Percentiles rank a stretch among this genome's conserved stretches.
Conservation (phyloP, 2,797 vertebrate genomes). For the Dendrocincla fuliginosa region DNA sequence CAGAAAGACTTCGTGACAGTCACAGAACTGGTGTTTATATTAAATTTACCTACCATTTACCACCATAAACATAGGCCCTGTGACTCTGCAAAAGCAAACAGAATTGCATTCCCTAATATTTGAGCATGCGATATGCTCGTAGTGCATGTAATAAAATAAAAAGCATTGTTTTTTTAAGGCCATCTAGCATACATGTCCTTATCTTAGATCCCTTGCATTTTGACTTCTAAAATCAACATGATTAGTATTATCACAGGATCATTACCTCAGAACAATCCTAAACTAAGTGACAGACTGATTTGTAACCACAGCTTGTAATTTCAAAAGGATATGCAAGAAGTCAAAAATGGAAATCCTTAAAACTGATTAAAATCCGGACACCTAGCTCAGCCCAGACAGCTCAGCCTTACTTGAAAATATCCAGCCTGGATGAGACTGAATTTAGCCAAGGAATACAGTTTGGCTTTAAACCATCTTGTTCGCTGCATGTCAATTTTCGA, state of each 20-base stretch:
- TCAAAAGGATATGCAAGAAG: not conserved
- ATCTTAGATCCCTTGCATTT: not conserved
- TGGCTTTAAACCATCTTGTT: not conserved
- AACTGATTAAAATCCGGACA: not conserved
- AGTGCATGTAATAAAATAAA: not conserved
- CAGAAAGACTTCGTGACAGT: not conserved
- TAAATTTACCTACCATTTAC: not conserved
- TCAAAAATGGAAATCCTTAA: not conserved
- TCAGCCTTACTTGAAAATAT: not conserved
- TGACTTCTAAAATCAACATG: not conserved
- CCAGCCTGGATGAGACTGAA: not conserved
- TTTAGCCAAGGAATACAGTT: not conserved
- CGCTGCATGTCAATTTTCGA: not conserved
- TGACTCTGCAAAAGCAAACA: not conserved
- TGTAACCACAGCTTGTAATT: not conserved
- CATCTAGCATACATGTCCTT: rapidly evolving
- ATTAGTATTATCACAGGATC: not conserved
- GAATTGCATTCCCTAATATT: not conserved
- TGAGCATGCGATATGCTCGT: not conserved
- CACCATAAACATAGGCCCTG: not conserved
- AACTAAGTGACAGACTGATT: not conserved
- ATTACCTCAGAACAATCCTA: not conserved
- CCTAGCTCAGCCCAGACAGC: not conserved
- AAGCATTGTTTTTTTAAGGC: not conserved
- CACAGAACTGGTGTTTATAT: not conserved